phyloP scores from a whole-genome alignment of 2,797 vertebrate genomes.

The Molossus molossus region DNA sequence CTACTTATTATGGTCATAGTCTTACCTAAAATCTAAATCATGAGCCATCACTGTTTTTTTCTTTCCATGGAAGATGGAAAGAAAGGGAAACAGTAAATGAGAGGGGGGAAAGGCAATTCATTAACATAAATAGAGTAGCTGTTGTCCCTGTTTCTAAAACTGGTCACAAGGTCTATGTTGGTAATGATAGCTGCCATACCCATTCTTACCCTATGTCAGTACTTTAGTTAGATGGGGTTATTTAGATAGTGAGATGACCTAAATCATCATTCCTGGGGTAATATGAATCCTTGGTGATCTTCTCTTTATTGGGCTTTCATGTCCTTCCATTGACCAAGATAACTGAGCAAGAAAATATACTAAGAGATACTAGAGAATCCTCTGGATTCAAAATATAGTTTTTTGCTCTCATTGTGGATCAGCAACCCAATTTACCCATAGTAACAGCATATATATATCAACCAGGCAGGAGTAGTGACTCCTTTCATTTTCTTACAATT shows the following conservation, averaged over 20 bases:
- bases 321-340: neutral
- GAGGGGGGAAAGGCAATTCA: neutral
- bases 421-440: neutral
- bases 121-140: neutral
- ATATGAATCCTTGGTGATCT: neutral
- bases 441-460: neutral
- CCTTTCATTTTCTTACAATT: neutral
- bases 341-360: conserved; percentile 1
- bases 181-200: neutral
- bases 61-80: neutral
- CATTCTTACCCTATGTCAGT: neutral
- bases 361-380: neutral
- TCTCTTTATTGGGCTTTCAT: neutral
- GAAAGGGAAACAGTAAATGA: neutral
- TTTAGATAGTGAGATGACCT: neutral
- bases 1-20: neutral
- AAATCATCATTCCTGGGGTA: neutral
- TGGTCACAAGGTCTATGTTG: neutral
- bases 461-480: neutral
- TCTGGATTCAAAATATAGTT: conserved; percentile 28
- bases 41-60: neutral
- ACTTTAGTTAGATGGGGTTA: neutral
- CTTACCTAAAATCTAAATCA: conserved; percentile 32
- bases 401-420: neutral
- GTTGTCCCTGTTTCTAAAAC: neutral